Conservation (phyloP, 2,888 invertebrate genomes). For the Lasioglossum leucozonium region DNA sequence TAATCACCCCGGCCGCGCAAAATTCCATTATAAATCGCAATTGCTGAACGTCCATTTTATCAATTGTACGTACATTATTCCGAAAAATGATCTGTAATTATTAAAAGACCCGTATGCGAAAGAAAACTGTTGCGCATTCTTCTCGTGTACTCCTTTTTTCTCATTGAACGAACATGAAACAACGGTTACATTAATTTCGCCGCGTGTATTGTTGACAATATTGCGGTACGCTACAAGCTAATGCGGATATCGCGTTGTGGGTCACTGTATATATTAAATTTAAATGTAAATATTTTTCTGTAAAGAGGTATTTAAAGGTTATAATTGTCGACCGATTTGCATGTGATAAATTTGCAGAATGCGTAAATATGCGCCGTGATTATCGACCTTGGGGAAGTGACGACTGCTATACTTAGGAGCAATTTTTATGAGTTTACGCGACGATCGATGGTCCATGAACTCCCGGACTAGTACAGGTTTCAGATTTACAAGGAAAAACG, state of each 20-base stretch:
- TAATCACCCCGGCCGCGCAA: neutral
- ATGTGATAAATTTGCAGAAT: neutral
- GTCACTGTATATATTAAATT: neutral
- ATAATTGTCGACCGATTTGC: neutral
- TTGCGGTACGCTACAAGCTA: neutral
- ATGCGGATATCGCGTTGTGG: neutral
- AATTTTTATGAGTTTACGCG: slow-evolving; percentile 6
- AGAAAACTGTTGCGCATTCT: neutral
- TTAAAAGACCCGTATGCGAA: no score
- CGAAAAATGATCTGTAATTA: no score
- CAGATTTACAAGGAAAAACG: neutral
- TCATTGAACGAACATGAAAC: neutral
- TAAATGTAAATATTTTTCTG: neutral
- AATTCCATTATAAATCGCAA: neutral
- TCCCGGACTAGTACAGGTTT: neutral
- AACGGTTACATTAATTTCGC: neutral
- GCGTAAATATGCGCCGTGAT: slow-evolving; percentile 1
- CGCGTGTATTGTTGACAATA: neutral
- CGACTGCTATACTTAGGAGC: slow-evolving; percentile 12
- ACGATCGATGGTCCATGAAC: slow-evolving; percentile 44
- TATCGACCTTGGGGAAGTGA: slow-evolving; percentile 5
- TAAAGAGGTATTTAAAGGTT: neutral
- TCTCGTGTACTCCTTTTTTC: neutral
- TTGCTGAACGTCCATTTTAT: no score
- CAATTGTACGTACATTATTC: no score